Evolutionary conservation across 2,888 invertebrate species (phyloP).

Genomic region (Brenthis ino): DNA sequence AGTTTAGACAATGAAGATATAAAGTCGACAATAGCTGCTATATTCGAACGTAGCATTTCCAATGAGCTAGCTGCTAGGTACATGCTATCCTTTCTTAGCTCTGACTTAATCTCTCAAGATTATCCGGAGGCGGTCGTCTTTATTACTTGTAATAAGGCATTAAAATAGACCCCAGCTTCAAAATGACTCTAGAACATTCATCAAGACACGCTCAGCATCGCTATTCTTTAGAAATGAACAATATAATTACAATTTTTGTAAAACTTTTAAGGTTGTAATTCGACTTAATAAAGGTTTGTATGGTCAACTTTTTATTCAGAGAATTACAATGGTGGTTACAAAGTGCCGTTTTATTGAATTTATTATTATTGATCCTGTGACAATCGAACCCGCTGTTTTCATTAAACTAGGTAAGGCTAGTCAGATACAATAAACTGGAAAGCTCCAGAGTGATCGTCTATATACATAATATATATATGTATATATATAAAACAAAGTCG

Average conservation of each 20-base stretch:
- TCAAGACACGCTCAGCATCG: slow-evolving; percentile 11
- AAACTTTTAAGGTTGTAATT: slow-evolving; percentile 1
- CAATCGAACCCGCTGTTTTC: no score
- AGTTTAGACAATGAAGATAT: slow-evolving; percentile 14
- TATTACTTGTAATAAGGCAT: slow-evolving; percentile 39
- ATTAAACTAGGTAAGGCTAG: no score
- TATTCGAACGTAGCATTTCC: slow-evolving; percentile 18
- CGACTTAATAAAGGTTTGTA: neutral
- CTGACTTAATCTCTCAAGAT: slow-evolving; percentile 35
- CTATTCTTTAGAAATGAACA: slow-evolving; percentile 17
- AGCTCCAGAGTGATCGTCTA: no score
- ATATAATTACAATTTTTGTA: slow-evolving; percentile 10
- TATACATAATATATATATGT: no score
- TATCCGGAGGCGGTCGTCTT: slow-evolving; percentile 32
- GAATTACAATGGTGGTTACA: no score
- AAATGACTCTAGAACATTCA: slow-evolving; percentile 27
- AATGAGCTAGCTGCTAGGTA: slow-evolving; percentile 22
- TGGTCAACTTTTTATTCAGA: neutral
- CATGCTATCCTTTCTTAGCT: slow-evolving; percentile 24
- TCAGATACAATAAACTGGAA: no score
- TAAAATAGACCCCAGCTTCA: slow-evolving; percentile 28
- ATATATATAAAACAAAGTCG: no score
- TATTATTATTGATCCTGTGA: no score
- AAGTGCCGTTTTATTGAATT: no score
- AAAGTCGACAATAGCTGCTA: slow-evolving; percentile 18